Conservation (phyloP, 1,140 invertebrate species). For the Tetragnatha versicolor region DNA sequence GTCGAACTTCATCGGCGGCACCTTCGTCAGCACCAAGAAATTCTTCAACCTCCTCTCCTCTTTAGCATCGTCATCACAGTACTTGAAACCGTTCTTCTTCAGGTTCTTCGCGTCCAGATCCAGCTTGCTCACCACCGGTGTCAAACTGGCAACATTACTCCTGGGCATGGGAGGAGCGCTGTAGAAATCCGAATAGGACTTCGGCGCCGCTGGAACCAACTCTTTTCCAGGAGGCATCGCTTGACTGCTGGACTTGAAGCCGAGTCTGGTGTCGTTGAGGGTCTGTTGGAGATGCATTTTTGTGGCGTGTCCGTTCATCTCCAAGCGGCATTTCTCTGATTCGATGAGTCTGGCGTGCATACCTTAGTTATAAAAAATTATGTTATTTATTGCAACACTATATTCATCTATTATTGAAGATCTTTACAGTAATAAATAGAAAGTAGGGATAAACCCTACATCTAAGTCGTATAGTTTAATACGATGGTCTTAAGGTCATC, state of each 20-base stretch:
- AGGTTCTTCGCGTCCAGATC: constrained; percentile 19
- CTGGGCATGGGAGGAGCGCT: background rate
- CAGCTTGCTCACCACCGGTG: constrained; percentile 22
- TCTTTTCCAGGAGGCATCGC: background rate
- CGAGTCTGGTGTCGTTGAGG: background rate
- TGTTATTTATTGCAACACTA: too few species aligned
- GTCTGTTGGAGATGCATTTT: background rate
- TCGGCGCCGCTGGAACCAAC: background rate
- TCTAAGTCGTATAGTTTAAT: too few species aligned
- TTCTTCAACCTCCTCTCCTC: constrained; percentile 19
- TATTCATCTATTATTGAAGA: too few species aligned
- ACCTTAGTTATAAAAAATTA: too few species aligned
- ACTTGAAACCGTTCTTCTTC: background rate
- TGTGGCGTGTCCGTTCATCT: constrained; percentile 22
- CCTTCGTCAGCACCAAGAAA: constrained; percentile 13
- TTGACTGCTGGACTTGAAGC: background rate
- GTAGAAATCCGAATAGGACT: background rate
- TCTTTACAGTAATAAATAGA: too few species aligned
- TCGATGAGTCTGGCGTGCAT: constrained; percentile 55
- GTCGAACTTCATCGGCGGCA: constrained; percentile 18
- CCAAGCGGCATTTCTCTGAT: constrained; percentile 23
- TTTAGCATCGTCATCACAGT: constrained; percentile 9
- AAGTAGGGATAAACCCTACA: too few species aligned
- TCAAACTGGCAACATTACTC: background rate
- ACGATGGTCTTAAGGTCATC: too few species aligned